Conservation (phyloP, 2,797 vertebrate species). For the Dryobates pubescens region DNA sequence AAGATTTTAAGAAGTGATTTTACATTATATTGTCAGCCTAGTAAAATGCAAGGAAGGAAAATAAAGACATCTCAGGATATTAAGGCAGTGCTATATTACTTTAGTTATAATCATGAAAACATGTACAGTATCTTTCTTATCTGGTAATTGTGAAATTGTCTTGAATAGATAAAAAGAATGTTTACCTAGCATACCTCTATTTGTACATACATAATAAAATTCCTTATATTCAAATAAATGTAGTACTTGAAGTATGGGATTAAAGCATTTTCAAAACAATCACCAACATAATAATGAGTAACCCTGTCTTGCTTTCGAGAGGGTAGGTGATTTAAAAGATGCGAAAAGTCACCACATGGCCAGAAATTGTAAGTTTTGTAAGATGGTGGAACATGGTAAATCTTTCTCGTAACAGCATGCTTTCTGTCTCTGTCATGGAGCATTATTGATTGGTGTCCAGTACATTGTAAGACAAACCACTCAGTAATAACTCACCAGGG, state of each 20-base stretch:
- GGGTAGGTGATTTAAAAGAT: neutral
- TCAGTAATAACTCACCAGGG: neutral
- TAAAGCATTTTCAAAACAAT: accelerated
- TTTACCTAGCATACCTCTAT: neutral
- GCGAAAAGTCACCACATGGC: neutral
- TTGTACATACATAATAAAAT: neutral
- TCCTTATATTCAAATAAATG: neutral
- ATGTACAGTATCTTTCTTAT: neutral
- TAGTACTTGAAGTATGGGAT: neutral
- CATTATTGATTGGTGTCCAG: constrained; percentile 22
- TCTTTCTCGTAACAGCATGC: constrained; percentile 6
- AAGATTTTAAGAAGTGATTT: neutral
- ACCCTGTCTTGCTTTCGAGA: neutral
- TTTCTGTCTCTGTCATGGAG: constrained; percentile 24
- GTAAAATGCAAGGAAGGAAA: neutral
- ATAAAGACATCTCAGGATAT: neutral
- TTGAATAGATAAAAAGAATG: neutral
- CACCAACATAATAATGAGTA: neutral
- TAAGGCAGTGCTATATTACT: neutral
- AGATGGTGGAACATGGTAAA: constrained; percentile 8
- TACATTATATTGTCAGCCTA: neutral
- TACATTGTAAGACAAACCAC: constrained; percentile 4
- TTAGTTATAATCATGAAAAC: neutral
- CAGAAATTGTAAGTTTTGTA: neutral
- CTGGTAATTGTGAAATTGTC: neutral